Base-by-base conservation (phyloP, 2,113 vertebrate species). In the Meriones unguiculatus region DNA sequence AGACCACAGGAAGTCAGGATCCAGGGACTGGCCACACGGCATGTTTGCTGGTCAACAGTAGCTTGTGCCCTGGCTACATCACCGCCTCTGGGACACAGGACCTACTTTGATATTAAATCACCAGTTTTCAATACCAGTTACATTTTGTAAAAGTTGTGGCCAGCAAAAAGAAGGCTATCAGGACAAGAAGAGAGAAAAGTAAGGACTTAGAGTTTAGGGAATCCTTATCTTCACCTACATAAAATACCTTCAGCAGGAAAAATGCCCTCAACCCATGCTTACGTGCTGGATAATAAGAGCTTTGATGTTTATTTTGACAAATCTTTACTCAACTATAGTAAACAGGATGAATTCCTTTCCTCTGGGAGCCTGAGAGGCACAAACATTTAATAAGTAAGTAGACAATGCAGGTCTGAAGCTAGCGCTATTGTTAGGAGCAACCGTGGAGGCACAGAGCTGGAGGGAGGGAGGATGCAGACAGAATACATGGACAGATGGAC, bases 281-380 rank as follows among this genome's bases (percentile, higher is more conserved):
- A 38, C 17, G 12, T 67, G 35, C 38, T 72, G 22, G 50, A 1
- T 13, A 77, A 81, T 18, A 46, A 46, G 46, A 75, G 25, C 80
- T 85, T 24, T 76, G 81, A 96, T 52, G 93, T 95, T 78, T 77
- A 94, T 72, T 67, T 35, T 46, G 52, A 93, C 41, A 89, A 92
- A 22, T 84, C 85, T 25, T 78, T 95, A 87, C 8, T 94, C 80
- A 97, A 32, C 77, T 10, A 72, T 1, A 84, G 50, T 52, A 81
- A 70, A 92, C 0, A 88, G 17, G 41, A 78, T 22, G 46, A 25
- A 85, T 85, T 69, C 32, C 32, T 97, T 87, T 97, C 57, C 18
- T 88, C 0, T 0, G 17, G 20, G 32, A 80, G 52, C 15, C 82
- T 86, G n/a, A n/a, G 46, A 84, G 7, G 69, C 5, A 88, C 25